These are phyloP conservation scores for Tinamus major DNA, from an alignment of 2,797 vertebrate genomes.

Conservation along the genomic window DNA sequence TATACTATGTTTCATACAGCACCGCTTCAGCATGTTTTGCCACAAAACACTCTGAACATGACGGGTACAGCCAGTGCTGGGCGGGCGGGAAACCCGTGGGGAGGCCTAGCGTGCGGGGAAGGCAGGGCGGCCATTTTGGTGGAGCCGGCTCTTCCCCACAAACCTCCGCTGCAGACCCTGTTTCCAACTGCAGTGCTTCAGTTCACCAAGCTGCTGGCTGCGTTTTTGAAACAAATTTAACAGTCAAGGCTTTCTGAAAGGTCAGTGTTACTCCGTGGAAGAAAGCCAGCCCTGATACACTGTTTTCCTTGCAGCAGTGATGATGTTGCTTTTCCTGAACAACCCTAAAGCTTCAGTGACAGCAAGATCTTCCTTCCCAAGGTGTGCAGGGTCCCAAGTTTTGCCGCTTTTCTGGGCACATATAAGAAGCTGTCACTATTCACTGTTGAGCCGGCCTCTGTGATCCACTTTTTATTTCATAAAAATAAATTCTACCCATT, in stretches of 20 bases:
- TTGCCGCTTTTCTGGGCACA: neutral
- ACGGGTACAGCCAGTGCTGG: neutral
- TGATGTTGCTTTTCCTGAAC: neutral
- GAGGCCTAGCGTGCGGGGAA: rapidly evolving
- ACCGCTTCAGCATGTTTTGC: neutral
- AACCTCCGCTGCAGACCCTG: neutral
- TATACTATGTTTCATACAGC: neutral
- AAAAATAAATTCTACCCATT: conserved; percentile 44
- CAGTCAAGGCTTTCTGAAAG: neutral
- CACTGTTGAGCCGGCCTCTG: neutral
- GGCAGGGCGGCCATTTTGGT: neutral
- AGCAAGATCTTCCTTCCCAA: neutral
- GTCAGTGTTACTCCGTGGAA: rapidly evolving
- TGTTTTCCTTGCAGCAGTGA: neutral
- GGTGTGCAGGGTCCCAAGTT: neutral
- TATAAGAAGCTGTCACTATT: neutral
- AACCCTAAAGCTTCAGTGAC: neutral
- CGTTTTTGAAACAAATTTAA: neutral
- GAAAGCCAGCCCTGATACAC: neutral
- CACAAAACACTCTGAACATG: neutral
- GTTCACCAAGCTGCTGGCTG: neutral
- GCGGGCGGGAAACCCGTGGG: neutral
- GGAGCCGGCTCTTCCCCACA: neutral
- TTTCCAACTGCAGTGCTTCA: neutral
- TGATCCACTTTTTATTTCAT: conserved; percentile 2